Percentiles rank a stretch among this genome's conserved stretches.
Conservation (phyloP, 2,113 vertebrate species). For the Hiodon alosoides region DNA sequence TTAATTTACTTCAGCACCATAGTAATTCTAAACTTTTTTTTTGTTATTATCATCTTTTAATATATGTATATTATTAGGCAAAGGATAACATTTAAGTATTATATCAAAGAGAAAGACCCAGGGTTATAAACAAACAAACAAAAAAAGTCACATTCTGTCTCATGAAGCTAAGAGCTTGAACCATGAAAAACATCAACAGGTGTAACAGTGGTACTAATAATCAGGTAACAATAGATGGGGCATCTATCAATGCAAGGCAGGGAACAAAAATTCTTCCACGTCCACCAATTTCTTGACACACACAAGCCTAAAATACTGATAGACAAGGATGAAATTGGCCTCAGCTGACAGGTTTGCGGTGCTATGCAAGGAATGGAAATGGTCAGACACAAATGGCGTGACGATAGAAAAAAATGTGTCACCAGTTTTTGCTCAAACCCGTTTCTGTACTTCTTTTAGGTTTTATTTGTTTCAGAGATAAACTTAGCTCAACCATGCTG, state of each 20-base stretch:
- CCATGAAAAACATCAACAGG: constrained; percentile 2
- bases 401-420: not conserved
- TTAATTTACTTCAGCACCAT: constrained; percentile 66
- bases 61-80: constrained; percentile 49
- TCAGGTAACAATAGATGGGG: not conserved
- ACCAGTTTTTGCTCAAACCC: not conserved
- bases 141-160: constrained; percentile 14
- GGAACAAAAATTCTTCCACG: constrained; percentile 10
- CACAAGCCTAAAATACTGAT: constrained; percentile 10
- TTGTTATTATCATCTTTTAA: constrained; percentile 54
- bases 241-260: not conserved
- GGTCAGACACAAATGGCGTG: not conserved
- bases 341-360: not conserved
- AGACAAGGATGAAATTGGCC: not conserved
- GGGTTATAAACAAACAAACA: not conserved
- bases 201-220: not conserved
- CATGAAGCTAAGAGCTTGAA: not conserved
- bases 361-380: not conserved
- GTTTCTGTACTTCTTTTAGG: constrained; percentile 3
- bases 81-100: constrained; percentile 45
- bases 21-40: constrained; percentile 42
- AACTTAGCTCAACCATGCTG: not conserved
- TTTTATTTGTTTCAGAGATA: constrained; percentile 16
- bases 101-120: constrained; percentile 5
- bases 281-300: not conserved